These are phyloP conservation scores for Lycocerus yunnanus DNA, from an alignment of 2,888 invertebrate genomes.

Conservation along the genomic window DNA sequence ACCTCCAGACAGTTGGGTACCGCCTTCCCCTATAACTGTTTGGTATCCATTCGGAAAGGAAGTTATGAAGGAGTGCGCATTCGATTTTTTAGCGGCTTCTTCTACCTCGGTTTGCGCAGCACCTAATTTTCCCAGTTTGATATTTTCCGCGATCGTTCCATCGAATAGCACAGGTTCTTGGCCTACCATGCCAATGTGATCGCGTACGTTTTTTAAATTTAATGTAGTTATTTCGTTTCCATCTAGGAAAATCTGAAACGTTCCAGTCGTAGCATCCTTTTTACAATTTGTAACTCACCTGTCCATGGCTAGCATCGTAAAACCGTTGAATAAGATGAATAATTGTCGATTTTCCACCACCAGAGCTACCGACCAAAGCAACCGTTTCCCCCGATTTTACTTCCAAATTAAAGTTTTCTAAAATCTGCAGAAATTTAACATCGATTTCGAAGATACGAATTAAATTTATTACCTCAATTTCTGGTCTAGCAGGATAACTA, in stretches of 20 bases:
- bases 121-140: conserved; percentile 81
- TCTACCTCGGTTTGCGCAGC: conserved; percentile 75
- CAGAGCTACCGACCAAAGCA: conserved; percentile 73
- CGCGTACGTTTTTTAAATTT: conserved; percentile 79
- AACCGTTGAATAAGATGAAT: conserved; percentile 74
- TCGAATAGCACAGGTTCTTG: conserved; percentile 93
- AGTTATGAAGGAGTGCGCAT: conserved; percentile 83
- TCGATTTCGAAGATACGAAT: background rate
- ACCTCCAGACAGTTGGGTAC: conserved; percentile 79
- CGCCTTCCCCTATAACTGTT: conserved; percentile 78
- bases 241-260: conserved; percentile 65
- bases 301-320: conserved; percentile 70
- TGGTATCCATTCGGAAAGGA: conserved; percentile 82
- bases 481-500: background rate
- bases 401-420: conserved; percentile 67
- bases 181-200: conserved; percentile 84
- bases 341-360: conserved; percentile 79
- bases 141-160: conserved; percentile 85
- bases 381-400: conserved; percentile 75
- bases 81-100: conserved; percentile 78
- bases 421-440: conserved; percentile 52
- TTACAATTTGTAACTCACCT: conserved; percentile 60
- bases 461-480: conserved; percentile 49
- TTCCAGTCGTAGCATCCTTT: too few species aligned
- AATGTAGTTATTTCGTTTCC: conserved; percentile 70